Evolutionary conservation across 2,797 vertebrate species (phyloP).

Genomic region (Garrulus glandarius): DNA sequence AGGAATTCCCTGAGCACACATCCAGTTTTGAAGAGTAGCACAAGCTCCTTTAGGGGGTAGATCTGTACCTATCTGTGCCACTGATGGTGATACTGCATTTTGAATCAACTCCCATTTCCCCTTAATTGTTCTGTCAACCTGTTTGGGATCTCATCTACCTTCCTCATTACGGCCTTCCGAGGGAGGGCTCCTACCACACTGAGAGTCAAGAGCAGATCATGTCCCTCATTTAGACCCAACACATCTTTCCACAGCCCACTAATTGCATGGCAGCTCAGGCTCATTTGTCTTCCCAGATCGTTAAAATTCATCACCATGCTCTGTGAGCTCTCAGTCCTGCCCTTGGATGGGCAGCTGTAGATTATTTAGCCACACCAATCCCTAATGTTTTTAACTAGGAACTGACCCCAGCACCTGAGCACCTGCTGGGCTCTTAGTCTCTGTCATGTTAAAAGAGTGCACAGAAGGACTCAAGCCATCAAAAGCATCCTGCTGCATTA

Average conservation of each 20-base stretch:
- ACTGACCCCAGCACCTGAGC: conserved; percentile 71
- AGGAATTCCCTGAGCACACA: background rate
- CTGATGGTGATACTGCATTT: background rate
- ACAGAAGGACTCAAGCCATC: conserved; percentile 75
- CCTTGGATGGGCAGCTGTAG: conserved; percentile 76
- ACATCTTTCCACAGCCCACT: conserved; percentile 86
- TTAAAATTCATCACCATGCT: conserved; percentile 85
- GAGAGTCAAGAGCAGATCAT: conserved; percentile 92
- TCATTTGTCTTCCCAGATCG: conserved; percentile 86
- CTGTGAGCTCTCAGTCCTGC: conserved; percentile 64
- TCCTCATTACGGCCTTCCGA: conserved; percentile 89
- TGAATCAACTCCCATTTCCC: conserved; percentile 52
- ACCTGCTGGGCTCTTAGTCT: conserved; percentile 76
- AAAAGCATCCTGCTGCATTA: conserved; percentile 79
- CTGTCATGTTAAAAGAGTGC: conserved; percentile 81
- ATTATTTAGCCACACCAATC: conserved; percentile 77
- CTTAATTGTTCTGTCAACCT: conserved; percentile 76
- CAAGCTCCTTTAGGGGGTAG: background rate
- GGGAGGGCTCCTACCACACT: conserved; percentile 81
- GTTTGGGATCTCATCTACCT: conserved; percentile 77
- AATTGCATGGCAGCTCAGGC: conserved; percentile 83
- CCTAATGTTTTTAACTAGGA: conserved; percentile 73
- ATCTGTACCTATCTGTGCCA: background rate
- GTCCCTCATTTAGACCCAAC: conserved; percentile 90
- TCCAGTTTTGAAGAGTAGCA: background rate